Conservation (phyloP, 1,140 invertebrate genomes). For the Ceratina australensis region DNA sequence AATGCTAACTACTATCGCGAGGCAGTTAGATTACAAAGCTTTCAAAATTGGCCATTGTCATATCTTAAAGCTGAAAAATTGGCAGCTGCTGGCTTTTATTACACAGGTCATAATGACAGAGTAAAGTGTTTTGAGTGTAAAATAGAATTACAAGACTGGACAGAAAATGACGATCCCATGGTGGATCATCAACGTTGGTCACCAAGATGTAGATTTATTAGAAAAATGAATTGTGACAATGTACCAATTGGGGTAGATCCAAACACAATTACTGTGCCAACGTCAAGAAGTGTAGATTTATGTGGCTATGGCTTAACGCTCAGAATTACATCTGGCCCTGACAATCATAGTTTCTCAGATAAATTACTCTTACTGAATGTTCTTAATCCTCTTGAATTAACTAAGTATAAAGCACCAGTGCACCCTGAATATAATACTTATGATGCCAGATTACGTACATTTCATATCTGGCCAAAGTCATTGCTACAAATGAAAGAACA, state of each 20-base stretch:
- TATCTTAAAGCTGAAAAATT: conserved; percentile 82
- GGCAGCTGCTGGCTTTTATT: conserved; percentile 92
- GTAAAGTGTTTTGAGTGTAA: conserved; percentile 93
- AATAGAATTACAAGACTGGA: conserved; percentile 90
- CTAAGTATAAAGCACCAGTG: conserved; percentile 77
- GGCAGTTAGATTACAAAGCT: conserved; percentile 83
- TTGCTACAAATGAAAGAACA: conserved; percentile 88
- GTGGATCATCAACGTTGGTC: conserved; percentile 90
- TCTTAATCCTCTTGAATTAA: conserved; percentile 67
- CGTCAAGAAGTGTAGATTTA: conserved; percentile 79
- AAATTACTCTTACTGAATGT: conserved; percentile 64
- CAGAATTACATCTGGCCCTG: conserved; percentile 73
- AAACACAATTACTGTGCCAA: conserved; percentile 58
- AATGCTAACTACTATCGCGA: conserved; percentile 78
- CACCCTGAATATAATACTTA: conserved; percentile 84
- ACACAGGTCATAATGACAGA: conserved; percentile 83
- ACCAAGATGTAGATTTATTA: conserved; percentile 87
- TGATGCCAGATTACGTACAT: conserved; percentile 85
- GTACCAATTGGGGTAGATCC: conserved; percentile 79
- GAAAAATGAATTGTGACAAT: conserved; percentile 83
- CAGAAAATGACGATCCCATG: conserved; percentile 88
- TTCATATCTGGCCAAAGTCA: conserved; percentile 86
- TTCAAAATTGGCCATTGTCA: conserved; percentile 80
- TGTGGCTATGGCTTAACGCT: conserved; percentile 82
- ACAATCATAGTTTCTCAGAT: conserved; percentile 55